Base-by-base conservation (phyloP, 1,140 invertebrate genomes). In the Acyrthosiphon pisum region DNA sequence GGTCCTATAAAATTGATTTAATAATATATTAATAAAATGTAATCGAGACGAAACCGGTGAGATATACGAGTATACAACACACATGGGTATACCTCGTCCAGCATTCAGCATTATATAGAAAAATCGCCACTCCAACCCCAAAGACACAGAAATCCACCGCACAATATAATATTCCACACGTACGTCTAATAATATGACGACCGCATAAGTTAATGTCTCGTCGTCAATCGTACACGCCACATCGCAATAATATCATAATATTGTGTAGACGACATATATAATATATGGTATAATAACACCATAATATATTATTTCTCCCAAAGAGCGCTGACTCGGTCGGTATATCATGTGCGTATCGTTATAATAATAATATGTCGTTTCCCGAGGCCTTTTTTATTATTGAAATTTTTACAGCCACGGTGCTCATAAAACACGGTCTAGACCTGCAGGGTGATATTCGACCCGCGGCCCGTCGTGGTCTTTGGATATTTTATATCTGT, bases 291-390 rank as follows among this genome's bases (percentile, higher is more conserved):
- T 68, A 68, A 68, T 68, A 68, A 68, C 60, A 76, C 60, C n/a
- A 76, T 76, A 76, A 76, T 76, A 76, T 76, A 76, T 76, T 76
- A 76, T 76, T n/a, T 76, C 18, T 76, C 30, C n/a, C 60, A 76
- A 68, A n/a, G 60, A 76, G 30, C 60, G 60, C 60, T 76, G 60
- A 76, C 60, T 30, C 30, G 4, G 60, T 20, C 60, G 60, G 60
- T n/a, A n/a, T 20, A 76, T 76, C 60, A n/a, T 76, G 30, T 76
- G 14, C 60, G 30, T 76, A 68, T 68, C 60, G 26, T 68, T 68
- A n/a, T 68, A 68, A n/a, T 68, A 76, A 76, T 76, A 76, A n/a
- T 76, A 76, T 76, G n/a, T n/a, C 60, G 30, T 76, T 14, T 2
- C 14, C 30, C 60, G 60, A 76, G 14, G 60, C n/a, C 14, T 76